A percentile compares a stretch with the other conserved stretches of the same genome.
These are phyloP conservation scores for Frankliniella fusca DNA, from an alignment of 2,888 invertebrate species.

Conservation along the genomic window DNA sequence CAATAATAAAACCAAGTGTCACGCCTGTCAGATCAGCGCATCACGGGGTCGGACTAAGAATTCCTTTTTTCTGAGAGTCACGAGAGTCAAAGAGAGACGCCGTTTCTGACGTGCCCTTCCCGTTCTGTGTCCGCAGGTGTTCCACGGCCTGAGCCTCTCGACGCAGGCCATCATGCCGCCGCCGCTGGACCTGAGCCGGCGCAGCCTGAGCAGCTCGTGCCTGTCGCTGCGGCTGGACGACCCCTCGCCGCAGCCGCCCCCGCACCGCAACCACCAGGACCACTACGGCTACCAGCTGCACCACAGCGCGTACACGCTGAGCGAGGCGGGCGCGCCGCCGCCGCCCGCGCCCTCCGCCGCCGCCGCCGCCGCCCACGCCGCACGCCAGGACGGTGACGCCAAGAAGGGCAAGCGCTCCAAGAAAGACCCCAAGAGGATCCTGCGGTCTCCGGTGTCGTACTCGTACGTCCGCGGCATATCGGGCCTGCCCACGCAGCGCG, in stretches of 20 bases:
- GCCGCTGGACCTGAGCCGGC: neutral
- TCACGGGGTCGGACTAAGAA: no score
- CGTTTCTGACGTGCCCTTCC: neutral
- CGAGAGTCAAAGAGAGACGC: neutral
- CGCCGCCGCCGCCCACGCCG: neutral
- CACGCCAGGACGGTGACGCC: neutral
- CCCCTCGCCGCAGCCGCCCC: neutral
- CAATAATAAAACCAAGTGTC: no score
- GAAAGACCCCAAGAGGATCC: constrained; percentile 61
- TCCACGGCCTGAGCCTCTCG: neutral
- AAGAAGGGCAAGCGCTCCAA: neutral
- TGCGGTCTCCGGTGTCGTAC: constrained; percentile 71
- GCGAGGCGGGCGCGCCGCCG: neutral
- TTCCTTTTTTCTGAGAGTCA: no score
- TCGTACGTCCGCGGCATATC: constrained; percentile 75
- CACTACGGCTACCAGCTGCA: neutral
- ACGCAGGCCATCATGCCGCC: neutral
- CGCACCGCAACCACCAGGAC: neutral
- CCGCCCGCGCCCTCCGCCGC: neutral
- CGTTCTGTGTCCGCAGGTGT: neutral
- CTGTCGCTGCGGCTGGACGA: neutral
- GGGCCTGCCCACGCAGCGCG: constrained; percentile 73
- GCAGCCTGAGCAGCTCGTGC: constrained; percentile 9
- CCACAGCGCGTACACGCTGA: neutral
- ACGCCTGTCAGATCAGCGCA: no score